Evolutionary conservation across 2,113 vertebrate genomes (phyloP).

Genomic region (Halcyon senegalensis): DNA sequence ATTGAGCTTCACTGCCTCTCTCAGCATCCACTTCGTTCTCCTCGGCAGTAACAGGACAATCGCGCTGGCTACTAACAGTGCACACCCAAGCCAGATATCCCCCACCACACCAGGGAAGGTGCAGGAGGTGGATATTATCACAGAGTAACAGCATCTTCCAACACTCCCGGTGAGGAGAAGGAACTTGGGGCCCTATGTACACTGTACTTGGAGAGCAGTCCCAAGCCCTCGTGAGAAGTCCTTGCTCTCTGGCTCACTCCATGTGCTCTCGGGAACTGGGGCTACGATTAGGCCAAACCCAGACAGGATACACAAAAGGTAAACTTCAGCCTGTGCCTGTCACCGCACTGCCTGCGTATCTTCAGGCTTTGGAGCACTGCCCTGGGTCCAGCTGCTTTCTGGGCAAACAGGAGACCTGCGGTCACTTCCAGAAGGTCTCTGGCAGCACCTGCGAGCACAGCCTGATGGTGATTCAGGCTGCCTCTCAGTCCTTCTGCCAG

Average conservation of each 20-base stretch:
- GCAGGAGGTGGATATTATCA: background rate
- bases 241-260: background rate
- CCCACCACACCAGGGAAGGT: background rate
- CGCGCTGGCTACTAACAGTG: background rate
- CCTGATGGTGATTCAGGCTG: background rate
- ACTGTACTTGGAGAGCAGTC: background rate
- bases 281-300: background rate
- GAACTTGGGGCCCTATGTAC: background rate
- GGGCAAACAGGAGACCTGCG: background rate
- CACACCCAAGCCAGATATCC: background rate
- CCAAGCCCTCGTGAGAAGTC: background rate
- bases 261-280: background rate
- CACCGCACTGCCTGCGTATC: background rate
- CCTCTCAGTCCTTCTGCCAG: background rate
- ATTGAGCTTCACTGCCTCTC: background rate
- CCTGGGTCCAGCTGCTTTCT: background rate
- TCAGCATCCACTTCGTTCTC: background rate
- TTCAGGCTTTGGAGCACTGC: background rate
- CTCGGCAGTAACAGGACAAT: background rate
- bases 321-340: background rate
- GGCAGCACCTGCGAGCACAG: background rate
- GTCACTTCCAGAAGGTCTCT: background rate
- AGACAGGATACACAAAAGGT: background rate
- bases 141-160: background rate
- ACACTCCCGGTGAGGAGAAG: background rate